A percentile compares a stretch with the other conserved stretches of the same genome.
These are phyloP conservation scores for Chrysotoxum bicinctum DNA, from an alignment of 2,888 invertebrate genomes.

Conservation along the genomic window DNA sequence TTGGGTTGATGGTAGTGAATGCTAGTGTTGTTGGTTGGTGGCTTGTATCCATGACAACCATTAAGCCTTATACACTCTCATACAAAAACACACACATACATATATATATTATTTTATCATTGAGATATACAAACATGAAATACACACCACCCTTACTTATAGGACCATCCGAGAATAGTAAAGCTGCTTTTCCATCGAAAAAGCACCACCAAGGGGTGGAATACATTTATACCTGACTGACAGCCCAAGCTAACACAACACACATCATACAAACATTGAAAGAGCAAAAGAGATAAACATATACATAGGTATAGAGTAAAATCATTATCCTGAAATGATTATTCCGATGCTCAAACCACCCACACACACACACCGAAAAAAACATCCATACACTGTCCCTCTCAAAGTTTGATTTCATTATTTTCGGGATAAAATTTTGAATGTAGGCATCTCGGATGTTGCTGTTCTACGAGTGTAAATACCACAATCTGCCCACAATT, in stretches of 20 bases:
- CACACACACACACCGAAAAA: neutral
- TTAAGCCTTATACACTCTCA: constrained; percentile 45
- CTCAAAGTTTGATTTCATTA: constrained; percentile 70
- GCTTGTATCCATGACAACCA: constrained; percentile 69
- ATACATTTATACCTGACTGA: constrained; percentile 59
- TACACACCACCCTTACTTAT: constrained; percentile 57
- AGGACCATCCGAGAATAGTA: constrained; percentile 33
- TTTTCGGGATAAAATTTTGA: constrained; percentile 37
- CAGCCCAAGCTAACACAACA: constrained; percentile 22
- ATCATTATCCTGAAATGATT: constrained; percentile 70
- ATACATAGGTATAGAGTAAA: constrained; percentile 11
- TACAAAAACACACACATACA: constrained; percentile 33
- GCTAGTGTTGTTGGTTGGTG: constrained; percentile 60
- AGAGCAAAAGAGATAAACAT: constrained; percentile 32
- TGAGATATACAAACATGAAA: constrained; percentile 36
- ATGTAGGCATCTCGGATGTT: constrained; percentile 4
- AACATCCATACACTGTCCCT: constrained; percentile 31
- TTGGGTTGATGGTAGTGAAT: constrained; percentile 59
- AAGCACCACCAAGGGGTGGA: constrained; percentile 56
- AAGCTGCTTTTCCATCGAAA: constrained; percentile 56
- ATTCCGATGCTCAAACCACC: constrained; percentile 36
- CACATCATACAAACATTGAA: neutral
- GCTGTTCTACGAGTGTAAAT: constrained; percentile 49
- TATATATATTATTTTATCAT: constrained; percentile 33
- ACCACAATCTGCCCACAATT: constrained; percentile 65